Base-by-base conservation (phyloP, 2,888 invertebrate genomes). In the Allacma fusca region DNA sequence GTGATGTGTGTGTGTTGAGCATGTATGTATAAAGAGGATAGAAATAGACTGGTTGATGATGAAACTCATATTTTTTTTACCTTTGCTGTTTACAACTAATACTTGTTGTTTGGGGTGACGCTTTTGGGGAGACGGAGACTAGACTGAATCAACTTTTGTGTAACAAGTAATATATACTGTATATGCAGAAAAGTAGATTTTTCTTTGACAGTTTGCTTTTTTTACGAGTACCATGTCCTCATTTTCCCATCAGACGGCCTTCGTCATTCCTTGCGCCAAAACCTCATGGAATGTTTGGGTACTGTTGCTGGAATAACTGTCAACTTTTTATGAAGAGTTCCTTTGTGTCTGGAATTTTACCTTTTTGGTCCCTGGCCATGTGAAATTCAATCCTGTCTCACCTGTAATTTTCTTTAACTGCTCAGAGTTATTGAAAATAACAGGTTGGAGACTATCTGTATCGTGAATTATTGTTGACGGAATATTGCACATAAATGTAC, bases 151-250 rank as follows among this genome's bases (percentile, higher is more conserved):
- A 50, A 50, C n/a, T 19, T 16, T 12, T 12, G 50, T 50, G 19
- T 50, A 24, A 5, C 62, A 5, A 24, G 4, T 23, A 4, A 34
- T 62, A 19, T 62, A 50, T 62, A n/a, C 62, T 19, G 21, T 12
- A 12, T 24, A 62, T 7, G 40, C 23, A 68, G n/a, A 68, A 19
- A 50, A n/a, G 50, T 50, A 16, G n/a, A 50, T 70, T 50, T 40
- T 67, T 24, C 28, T 23, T 70, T 34, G 23, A 23, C n/a, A 70
- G 40, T 43, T 26, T 70, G 26, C 43, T 68, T 50, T 50, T 28
- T 74, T 74, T 74, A 74, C 65, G 74, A 74, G 21, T 65, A 21
- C 16, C 64, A 21, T 74, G 74, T 74, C 74, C 74, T 74, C 74
- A n/a, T 74, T 74, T 74, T 74, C 26, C 44, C 65, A 26, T 64